Base-by-base conservation (phyloP, 2,113 vertebrate genomes). In the Aviceda subcristata region DNA sequence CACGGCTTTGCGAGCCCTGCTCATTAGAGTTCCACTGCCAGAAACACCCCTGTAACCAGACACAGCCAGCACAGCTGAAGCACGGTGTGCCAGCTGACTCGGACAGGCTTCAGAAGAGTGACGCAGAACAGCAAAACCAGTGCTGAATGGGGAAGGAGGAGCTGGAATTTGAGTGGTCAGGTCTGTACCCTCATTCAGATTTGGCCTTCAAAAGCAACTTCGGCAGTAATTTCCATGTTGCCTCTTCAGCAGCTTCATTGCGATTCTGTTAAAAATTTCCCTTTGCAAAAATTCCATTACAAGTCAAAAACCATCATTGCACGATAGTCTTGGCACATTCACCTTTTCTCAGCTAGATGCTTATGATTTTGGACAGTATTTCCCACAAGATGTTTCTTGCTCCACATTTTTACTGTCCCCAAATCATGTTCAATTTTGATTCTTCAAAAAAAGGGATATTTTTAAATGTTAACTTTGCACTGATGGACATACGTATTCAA, bases 331-430 rank as follows among this genome's bases (percentile, higher is more conserved):
- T 73, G 73, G 53, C 90, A 78, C 16, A 66, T 82, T 82, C 74
- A 85, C 53, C 63, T 90, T 83, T 88, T 66, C 68, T 89, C 19
- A 80, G 39, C 56, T 76, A 76, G 48, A 79, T 66, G 46, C 12
- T 92, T 77, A 96, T 66, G 50, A 64, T 57, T 94, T 91, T 59
- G 64, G 91, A 94, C 92, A 92, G 57, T 60, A 88, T 90, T 92
- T 95, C 75, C 88, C 90, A 96, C 45, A 93, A 94, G 88, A 92
- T 69, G 14, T 76, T 79, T 90, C 78, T 88, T 67, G n/a, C n/a
- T 91, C 79, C 24, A 41, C 45, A 46, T 91, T 77, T 92, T 43
- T 45, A 69, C 50, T 69, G 48, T 68, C 30, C 36, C 38, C 50
- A 83, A 83, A 90, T 86, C 75, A 46, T 34, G 38, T 81, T 90